These are phyloP conservation scores for Stictonetta naevosa DNA, from an alignment of 2,113 vertebrate genomes.

Conservation along the genomic window DNA sequence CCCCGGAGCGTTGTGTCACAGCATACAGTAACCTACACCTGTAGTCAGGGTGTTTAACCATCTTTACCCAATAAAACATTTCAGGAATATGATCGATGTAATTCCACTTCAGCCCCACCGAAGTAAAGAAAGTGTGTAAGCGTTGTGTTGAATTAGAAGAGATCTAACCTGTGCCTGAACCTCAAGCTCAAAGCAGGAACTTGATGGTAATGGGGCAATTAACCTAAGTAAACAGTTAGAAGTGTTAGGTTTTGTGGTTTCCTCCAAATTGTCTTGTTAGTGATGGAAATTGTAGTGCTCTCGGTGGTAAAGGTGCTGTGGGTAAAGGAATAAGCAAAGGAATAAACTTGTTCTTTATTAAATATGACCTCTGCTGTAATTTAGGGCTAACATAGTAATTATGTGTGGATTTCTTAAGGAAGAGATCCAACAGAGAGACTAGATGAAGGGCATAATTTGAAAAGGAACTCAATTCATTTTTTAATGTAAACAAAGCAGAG, in stretches of 20 bases:
- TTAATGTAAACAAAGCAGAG: neutral
- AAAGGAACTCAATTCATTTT: neutral
- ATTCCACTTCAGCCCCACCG: neutral
- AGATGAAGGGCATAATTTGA: constrained; percentile 13
- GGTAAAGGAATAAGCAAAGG: neutral
- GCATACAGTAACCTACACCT: fast-evolving
- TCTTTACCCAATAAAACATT: neutral
- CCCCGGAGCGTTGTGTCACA: neutral
- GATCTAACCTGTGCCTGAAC: neutral
- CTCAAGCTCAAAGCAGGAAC: neutral
- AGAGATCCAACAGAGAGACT: neutral
- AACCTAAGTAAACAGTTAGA: neutral
- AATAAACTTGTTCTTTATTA: constrained; percentile 2
- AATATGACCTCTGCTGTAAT: neutral
- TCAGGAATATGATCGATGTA: neutral
- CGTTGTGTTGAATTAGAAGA: neutral
- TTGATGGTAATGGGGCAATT: neutral
- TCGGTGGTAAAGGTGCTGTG: constrained; percentile 1
- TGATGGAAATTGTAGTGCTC: neutral
- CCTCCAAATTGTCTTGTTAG: neutral
- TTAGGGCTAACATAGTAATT: neutral
- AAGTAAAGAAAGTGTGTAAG: neutral
- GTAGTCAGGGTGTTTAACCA: neutral
- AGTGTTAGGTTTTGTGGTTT: neutral
- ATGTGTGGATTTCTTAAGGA: constrained; percentile 5